Conservation (phyloP, 2,888 invertebrate genomes). For the Mythimna pallens region DNA sequence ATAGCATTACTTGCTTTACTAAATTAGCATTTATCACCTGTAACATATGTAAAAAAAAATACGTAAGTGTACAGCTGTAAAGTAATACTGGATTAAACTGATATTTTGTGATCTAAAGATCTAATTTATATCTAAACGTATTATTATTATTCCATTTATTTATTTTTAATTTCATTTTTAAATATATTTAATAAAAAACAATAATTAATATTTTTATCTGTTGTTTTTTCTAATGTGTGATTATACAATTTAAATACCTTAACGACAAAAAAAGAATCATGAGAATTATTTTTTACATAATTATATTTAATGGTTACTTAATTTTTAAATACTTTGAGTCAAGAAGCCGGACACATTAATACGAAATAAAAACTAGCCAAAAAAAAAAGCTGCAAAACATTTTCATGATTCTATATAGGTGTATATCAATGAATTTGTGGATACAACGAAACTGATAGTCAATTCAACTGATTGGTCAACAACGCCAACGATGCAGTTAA, state of each 20-base stretch:
- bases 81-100: constrained; percentile 8
- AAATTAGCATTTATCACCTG: constrained; percentile 18
- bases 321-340: too few species aligned
- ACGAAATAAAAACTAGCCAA: background rate
- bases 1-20: constrained; percentile 2
- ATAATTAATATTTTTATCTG: background rate
- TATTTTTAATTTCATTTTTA: too few species aligned
- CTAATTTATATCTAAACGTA: background rate
- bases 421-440: constrained; percentile 7
- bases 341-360: too few species aligned
- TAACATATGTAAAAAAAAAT: constrained; percentile 5
- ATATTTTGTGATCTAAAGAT: background rate
- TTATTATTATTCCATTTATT: too few species aligned
- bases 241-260: constrained; percentile 5
- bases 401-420: background rate
- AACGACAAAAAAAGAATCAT: constrained; percentile 4
- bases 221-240: background rate
- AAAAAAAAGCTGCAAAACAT: background rate
- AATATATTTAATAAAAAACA: too few species aligned
- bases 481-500: constrained; percentile 21
- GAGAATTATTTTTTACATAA: background rate
- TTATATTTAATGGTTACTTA: too few species aligned
- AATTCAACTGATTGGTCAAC: constrained; percentile 24
- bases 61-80: constrained; percentile 12
- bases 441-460: constrained; percentile 7